These are phyloP conservation scores for Himalopsyche japonica DNA, from an alignment of 2,888 invertebrate genomes.

Conservation along the genomic window DNA sequence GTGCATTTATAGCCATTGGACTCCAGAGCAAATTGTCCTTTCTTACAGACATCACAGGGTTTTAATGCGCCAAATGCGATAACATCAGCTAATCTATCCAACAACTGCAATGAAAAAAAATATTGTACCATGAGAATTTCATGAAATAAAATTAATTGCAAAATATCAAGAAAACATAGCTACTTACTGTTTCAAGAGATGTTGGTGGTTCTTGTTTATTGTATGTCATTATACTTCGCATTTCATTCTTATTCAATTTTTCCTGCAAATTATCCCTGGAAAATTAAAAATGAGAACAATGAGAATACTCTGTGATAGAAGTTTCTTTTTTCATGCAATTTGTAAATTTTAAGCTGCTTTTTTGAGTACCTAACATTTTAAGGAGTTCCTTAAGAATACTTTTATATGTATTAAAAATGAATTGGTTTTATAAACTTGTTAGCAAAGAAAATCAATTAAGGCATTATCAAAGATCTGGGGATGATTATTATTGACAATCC, in stretches of 20 bases:
- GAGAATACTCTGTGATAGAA: no score
- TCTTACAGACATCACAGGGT: constrained; percentile 77
- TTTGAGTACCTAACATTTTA: no score
- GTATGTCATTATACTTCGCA: constrained; percentile 65
- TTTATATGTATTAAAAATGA: no score
- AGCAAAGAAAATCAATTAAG: no score
- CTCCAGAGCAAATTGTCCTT: constrained; percentile 70
- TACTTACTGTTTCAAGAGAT: constrained; percentile 68
- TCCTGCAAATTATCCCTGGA: constrained; percentile 47
- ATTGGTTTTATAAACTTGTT: no score
- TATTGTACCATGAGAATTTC: background rate
- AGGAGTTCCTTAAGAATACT: no score
- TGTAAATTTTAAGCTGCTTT: no score
- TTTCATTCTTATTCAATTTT: constrained; percentile 63
- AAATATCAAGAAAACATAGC: background rate
- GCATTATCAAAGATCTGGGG: no score
- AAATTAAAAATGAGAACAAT: background rate
- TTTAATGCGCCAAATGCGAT: constrained; percentile 86
- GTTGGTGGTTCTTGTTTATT: constrained; percentile 74
- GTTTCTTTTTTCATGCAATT: no score
- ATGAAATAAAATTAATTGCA: background rate
- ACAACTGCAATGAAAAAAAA: constrained; percentile 58
- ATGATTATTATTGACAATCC: no score
- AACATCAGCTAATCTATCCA: constrained; percentile 79
- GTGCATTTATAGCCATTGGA: constrained; percentile 83